Evolutionary conservation across 92 coral and sea anemone species (phyloP), one percentile per base, ranked within the genome.

Genomic region (Paramuricea clavata): DNA sequence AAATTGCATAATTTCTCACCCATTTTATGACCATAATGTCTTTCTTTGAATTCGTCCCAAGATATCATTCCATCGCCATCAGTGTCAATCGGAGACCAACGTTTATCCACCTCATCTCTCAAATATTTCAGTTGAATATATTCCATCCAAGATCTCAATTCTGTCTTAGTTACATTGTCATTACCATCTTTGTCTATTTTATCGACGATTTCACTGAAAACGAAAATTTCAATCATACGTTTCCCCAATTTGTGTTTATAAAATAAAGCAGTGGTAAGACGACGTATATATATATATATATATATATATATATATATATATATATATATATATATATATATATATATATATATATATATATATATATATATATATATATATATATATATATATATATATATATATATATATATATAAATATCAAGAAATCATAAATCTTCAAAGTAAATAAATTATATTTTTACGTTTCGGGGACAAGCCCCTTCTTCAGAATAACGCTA

Each of bases 151-250:
- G 74, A 92, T 52, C 49, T 62, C 50, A 97, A 83, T 72, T 97
- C 99, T 23, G 87, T 61, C 16, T 26, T 43, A 0, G 97, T 83
- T 0, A 97, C 28, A 21, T 86, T 93, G 5, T 93, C 98, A 81
- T 97, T 95, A n/a, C 69, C 88, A 86, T 94, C 89, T 78, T 97
- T 94, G 81, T 97, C 98, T 44, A 97, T 94, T 65, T 91, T 93
- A 62, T 94, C 98, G 12, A 93, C 95, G 32, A 97, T 92, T 88
- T 91, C 89, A 10, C 98, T 95, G 75, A 49, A 10, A 33, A 87
- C 10, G 13, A 5, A 26, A 22, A 19, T 60, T 60, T 26, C 31
- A 60, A 22, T 1, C 32, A 60, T 22, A 5, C 23, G 21, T 22
- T 13, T 17, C 23, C 8, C 42, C 4, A 36, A 36, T 36, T 36